Percentiles rank a stretch among this genome's conserved stretches.
These are phyloP conservation scores for Serrognathus titanus DNA, from an alignment of 2,888 invertebrate species.

Conservation along the genomic window DNA sequence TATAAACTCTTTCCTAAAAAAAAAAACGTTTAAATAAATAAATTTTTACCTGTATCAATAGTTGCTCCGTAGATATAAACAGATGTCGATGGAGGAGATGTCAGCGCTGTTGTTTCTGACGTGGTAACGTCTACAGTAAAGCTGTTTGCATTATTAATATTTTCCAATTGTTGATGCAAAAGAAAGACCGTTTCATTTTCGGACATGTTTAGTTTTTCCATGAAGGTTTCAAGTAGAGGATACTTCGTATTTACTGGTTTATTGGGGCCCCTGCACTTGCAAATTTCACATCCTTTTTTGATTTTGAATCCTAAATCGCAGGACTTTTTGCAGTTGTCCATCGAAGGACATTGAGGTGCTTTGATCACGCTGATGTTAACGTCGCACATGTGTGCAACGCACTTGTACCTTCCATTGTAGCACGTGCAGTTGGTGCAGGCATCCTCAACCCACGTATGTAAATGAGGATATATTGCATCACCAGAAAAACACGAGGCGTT, in stretches of 20 bases:
- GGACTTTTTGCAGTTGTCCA: conserved; percentile 52
- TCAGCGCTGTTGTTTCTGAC: background rate
- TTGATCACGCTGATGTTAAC: conserved; percentile 28
- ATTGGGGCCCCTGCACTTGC: conserved; percentile 50
- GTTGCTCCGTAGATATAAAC: too few species aligned
- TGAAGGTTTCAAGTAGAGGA: conserved; percentile 14
- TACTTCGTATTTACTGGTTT: conserved; percentile 16
- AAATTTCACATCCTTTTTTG: conserved; percentile 51
- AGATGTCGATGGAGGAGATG: background rate
- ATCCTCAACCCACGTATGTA: conserved; percentile 49
- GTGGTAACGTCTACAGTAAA: background rate
- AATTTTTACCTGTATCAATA: too few species aligned
- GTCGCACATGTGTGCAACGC: conserved; percentile 51
- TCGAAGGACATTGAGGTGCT: conserved; percentile 52
- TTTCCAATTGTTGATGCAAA: conserved; percentile 2
- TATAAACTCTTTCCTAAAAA: too few species aligned
- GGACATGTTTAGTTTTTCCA: conserved; percentile 22
- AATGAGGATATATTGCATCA: conserved; percentile 38
- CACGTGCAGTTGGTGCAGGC: conserved; percentile 52
- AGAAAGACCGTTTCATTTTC: conserved; percentile 16
- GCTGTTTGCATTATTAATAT: background rate
- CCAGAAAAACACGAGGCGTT: conserved; percentile 31
- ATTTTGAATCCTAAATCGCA: conserved; percentile 55
- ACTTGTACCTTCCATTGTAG: conserved; percentile 44
- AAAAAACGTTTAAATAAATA: too few species aligned